phyloP scores from a whole-genome alignment of 2,888 invertebrate species.

The Nineta flava region DNA sequence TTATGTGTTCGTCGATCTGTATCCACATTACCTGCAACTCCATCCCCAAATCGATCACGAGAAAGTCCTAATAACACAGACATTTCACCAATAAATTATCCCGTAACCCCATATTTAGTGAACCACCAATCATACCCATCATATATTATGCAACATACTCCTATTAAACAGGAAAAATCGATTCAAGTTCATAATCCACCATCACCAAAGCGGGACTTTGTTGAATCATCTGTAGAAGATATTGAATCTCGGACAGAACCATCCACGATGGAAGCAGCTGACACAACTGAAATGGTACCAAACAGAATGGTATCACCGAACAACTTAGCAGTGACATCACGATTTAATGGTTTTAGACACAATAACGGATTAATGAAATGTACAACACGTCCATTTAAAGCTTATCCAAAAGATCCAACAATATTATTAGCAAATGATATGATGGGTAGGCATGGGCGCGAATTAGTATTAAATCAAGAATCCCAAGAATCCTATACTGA shows the following conservation, averaged over 20 bases:
- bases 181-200: background rate
- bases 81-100: conserved; percentile 9
- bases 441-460: conserved; percentile 15
- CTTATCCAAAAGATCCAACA: conserved; percentile 51
- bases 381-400: conserved; percentile 47
- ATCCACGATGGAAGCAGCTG: background rate
- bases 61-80: conserved; percentile 3
- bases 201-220: too few species aligned
- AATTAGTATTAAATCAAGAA: conserved; percentile 34
- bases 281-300: conserved; percentile 1
- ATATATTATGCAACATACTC: conserved; percentile 13
- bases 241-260: background rate
- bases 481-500: conserved; percentile 51
- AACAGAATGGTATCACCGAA: conserved; percentile 2
- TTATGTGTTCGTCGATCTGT: conserved; percentile 17
- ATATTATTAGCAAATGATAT: conserved; percentile 8
- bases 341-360: conserved; percentile 15
- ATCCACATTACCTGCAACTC: conserved; percentile 11
- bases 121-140: conserved; percentile 14
- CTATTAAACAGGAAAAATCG: background rate
- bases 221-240: background rate
- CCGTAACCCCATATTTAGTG: conserved; percentile 10
- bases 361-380: conserved; percentile 18
- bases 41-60: background rate
- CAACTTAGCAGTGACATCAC: conserved; percentile 4